These are phyloP conservation scores for Folsomia candida DNA, from an alignment of 2,888 invertebrate species.

Conservation along the genomic window DNA sequence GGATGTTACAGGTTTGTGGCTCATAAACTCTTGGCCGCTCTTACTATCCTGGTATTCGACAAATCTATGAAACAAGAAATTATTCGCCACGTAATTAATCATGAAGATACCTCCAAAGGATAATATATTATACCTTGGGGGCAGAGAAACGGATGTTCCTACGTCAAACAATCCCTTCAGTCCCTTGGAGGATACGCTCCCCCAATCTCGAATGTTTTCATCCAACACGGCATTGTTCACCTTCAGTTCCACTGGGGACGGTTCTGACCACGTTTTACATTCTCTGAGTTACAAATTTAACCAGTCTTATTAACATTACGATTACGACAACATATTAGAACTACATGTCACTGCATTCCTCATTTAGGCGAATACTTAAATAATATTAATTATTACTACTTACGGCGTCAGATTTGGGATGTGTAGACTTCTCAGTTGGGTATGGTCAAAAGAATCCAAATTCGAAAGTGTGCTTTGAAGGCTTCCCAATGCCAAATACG, in stretches of 20 bases:
- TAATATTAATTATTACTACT: background rate
- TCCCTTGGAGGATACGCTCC: conserved; percentile 23
- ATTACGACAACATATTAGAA: no score
- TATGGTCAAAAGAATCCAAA: conserved; percentile 43
- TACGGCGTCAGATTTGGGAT: conserved; percentile 35
- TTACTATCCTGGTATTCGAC: conserved; percentile 5
- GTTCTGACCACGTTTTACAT: no score
- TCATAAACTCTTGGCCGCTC: background rate
- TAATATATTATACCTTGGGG: conserved; percentile 3
- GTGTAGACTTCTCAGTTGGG: conserved; percentile 33
- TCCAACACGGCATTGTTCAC: conserved; percentile 20
- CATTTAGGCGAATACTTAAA: no score
- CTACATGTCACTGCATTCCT: no score
- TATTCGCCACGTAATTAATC: background rate
- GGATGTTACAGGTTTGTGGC: conserved; percentile 14
- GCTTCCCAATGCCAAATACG: conserved; percentile 38
- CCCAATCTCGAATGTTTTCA: conserved; percentile 31
- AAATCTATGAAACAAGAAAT: conserved; percentile 1
- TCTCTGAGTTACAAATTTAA: no score
- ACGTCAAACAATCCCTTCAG: conserved; percentile 13
- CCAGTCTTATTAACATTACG: no score
- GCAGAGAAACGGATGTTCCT: conserved; percentile 12
- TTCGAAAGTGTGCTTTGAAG: conserved; percentile 44
- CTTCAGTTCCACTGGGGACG: conserved; percentile 17
- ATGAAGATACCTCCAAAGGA: background rate